A percentile compares a stretch with the other conserved stretches of the same genome.
These are phyloP conservation scores for Gymnocheta viridis DNA, from an alignment of 2,888 invertebrate species.

Conservation along the genomic window DNA sequence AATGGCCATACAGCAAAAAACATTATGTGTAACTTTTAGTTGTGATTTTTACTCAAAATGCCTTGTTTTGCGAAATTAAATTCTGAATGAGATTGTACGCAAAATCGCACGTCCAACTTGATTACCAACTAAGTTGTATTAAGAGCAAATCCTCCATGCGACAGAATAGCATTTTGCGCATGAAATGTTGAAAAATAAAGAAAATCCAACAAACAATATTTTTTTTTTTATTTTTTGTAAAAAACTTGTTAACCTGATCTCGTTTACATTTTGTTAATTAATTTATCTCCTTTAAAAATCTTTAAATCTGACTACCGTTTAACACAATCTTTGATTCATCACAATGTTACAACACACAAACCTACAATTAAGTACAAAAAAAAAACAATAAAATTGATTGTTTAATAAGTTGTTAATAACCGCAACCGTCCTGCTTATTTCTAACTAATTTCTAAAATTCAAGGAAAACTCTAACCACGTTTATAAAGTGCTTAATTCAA, in stretches of 20 bases:
- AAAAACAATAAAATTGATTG: slow-evolving; percentile 44
- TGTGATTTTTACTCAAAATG: too few relatives aligned
- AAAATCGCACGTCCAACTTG: too few relatives aligned
- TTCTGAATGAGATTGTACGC: too few relatives aligned
- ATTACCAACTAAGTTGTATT: too few relatives aligned
- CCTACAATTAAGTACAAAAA: slow-evolving; percentile 40
- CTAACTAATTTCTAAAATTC: slow-evolving; percentile 52
- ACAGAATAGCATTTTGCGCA: too few relatives aligned
- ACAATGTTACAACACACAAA: slow-evolving; percentile 5
- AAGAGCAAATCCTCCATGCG: too few relatives aligned
- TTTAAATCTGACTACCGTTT: background rate
- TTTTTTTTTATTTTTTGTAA: too few relatives aligned
- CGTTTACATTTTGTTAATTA: background rate
- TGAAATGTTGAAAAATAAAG: too few relatives aligned
- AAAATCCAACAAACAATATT: too few relatives aligned
- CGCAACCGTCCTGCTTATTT: slow-evolving; percentile 45
- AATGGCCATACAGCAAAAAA: too few relatives aligned
- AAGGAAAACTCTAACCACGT: slow-evolving; percentile 50
- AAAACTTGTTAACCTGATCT: background rate
- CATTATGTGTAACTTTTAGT: too few relatives aligned
- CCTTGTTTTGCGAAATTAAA: too few relatives aligned
- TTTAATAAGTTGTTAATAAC: slow-evolving; percentile 54
- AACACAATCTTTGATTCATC: background rate
- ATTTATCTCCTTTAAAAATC: background rate
- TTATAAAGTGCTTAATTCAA: slow-evolving; percentile 20